Evolutionary conservation across 2,113 vertebrate genomes (phyloP), one percentile per base, ranked within the genome.

Genomic region (Laticauda laticaudata): DNA sequence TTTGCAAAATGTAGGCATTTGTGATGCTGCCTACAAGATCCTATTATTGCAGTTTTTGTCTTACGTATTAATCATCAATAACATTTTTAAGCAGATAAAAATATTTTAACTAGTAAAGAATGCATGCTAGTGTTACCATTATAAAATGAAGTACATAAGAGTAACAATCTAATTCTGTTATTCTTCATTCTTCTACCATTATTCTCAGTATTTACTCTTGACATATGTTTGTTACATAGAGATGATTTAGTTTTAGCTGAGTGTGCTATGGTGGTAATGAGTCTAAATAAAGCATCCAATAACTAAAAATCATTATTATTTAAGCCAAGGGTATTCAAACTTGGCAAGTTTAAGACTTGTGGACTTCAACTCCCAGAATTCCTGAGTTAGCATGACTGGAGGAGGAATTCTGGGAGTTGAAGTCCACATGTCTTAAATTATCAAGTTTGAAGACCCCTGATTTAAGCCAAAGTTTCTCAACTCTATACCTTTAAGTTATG

Each of bases 101-200:
- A 3, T 10, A 92, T 0, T 54, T 89, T 2, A 1, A 87, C 7
- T 91, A 90, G 90, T 0, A 0, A 54, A 48, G 45, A 29, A 48
- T 15, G 26, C 64, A 61, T 26, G 24, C 24, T 0, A 0, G 0
- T 0, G 0, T 29, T 57, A 29, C 29, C 43, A 69, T 57, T 59
- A 24, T 23, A 0, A 93, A 12, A 1, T 20, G 0, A 5, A 12
- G 11, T 81, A 0, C 34, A 43, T 75, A 51, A 56, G 55, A 87
- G 6, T 10, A 91, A 69, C 18, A 88, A 15, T 94, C 81, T 91
- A 86, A 51, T 43, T 93, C 18, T 0, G 3, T 0, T 0, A 0
- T 34, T n/a, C 53, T 86, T 45, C 34, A n/a, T 21, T 15, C 39
- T 10, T 43, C 90, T 86, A 90, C 43, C 90, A 57, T 14, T 3